These are phyloP conservation scores for Drosophila basisetae DNA, from an alignment of 2,888 invertebrate species.

Conservation along the genomic window DNA sequence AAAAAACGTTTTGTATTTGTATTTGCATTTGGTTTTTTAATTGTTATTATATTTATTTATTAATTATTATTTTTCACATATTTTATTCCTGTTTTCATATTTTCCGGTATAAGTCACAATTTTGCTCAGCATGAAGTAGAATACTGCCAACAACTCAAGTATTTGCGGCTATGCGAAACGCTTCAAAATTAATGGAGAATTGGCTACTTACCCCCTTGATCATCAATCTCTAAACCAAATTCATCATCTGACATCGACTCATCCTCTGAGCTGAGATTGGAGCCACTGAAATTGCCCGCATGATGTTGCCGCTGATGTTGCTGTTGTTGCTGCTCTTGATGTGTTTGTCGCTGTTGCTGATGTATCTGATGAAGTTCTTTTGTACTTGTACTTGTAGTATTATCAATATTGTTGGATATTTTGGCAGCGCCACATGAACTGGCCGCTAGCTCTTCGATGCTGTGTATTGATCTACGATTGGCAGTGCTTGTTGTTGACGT, in stretches of 20 bases:
- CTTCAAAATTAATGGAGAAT: conserved; percentile 2
- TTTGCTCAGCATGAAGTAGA: conserved; percentile 35
- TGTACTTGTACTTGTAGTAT: conserved; percentile 42
- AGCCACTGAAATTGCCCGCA: conserved; percentile 59
- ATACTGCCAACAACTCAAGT: conserved; percentile 59
- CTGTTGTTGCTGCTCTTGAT: conserved; percentile 50
- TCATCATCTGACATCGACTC: conserved; percentile 81
- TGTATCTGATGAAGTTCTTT: conserved; percentile 48
- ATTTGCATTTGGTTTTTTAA: background rate
- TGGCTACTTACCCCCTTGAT: conserved; percentile 78
- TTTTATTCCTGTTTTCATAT: background rate
- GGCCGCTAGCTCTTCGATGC: conserved; percentile 73
- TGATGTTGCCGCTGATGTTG: conserved; percentile 50
- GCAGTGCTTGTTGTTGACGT: conserved; percentile 42
- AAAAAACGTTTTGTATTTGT: background rate
- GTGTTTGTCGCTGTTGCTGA: conserved; percentile 40
- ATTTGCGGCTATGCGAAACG: background rate
- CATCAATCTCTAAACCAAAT: conserved; percentile 81
- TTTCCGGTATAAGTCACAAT: background rate
- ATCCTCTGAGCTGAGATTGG: conserved; percentile 79
- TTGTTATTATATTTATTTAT: background rate
- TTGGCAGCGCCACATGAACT: conserved; percentile 63
- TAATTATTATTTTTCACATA: background rate
- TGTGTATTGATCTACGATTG: conserved; percentile 67
- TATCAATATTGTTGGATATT: conserved; percentile 30